Evolutionary conservation across 2,113 vertebrate genomes (phyloP).

Genomic region (Phoenicopterus ruber): DNA sequence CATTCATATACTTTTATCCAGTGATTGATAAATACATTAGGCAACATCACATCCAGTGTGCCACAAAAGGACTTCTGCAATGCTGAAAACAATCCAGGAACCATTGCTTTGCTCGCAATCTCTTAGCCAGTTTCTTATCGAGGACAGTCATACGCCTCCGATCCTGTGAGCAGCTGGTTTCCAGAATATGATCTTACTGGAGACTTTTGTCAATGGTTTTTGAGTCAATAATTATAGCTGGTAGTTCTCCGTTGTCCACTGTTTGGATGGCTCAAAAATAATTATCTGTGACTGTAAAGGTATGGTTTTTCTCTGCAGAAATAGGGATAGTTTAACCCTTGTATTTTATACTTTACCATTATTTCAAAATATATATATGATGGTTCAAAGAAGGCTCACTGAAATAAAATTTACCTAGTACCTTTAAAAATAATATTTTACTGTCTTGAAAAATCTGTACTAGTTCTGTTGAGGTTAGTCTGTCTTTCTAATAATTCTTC

Average conservation of each 20-base stretch:
- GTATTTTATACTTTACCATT: neutral
- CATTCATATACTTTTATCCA: neutral
- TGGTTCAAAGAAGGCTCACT: neutral
- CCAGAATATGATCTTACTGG: neutral
- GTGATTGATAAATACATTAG: neutral
- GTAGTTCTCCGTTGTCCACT: neutral
- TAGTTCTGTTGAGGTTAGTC: neutral
- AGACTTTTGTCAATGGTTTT: neutral
- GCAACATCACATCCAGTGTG: neutral
- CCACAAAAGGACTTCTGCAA: neutral
- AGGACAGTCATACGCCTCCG: neutral
- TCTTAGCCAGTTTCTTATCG: neutral
- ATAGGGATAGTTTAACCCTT: neutral
- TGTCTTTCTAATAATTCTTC: neutral
- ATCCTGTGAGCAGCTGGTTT: neutral
- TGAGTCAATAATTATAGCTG: neutral
- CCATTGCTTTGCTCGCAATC: neutral
- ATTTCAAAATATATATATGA: neutral
- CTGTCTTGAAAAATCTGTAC: neutral
- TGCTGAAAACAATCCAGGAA: neutral
- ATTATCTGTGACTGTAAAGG: neutral
- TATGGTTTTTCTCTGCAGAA: neutral
- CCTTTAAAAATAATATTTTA: neutral
- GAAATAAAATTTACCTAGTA: neutral
- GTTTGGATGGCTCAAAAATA: neutral